Evolutionary conservation across 2,113 vertebrate species (phyloP), one percentile per base, ranked within the genome.

Genomic region (Otolemur garnettii): DNA sequence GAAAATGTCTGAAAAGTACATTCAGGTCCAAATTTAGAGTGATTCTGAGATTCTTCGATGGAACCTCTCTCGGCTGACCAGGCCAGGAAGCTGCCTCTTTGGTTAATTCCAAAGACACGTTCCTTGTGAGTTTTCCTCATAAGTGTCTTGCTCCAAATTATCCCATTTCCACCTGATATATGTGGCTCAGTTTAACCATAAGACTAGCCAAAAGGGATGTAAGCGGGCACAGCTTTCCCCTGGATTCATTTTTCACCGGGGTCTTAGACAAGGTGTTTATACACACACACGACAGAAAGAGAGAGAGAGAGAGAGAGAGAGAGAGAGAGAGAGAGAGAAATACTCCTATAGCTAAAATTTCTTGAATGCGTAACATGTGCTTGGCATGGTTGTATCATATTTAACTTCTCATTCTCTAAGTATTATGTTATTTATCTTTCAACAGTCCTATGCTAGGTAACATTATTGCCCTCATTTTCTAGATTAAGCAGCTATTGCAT

Each of bases 1-100:
- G 69, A 93, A 14, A 85, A 69, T 13, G 83, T 86, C 75, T 81
- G 57, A 96, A 96, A 94, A 87, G 88, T 50, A 96, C 45, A 97
- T 93, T 87, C 2, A 66, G 53, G 7, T 45, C 50, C 80, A 95
- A 97, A 96, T 24, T 6, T 17, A 60, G 85, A 88, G 30, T 50
- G 7, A 1, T 0, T 30, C 30, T n/a, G 59, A 60, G 69, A 53
- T 53, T 87, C 33, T 4, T 62, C 72, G 0, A 0, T 15, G 71
- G 59, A 71, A 50, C 60, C 57, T 95, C 28, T 93, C 64, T 64
- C 26, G 50, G 57, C 72, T 85, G 35, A 72, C 38, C 74, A 60
- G 64, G 24, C 28, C 75, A 42, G 69, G 28, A 26, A 91, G 53
- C 71, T 78, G 45, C 35, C 38, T 90, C 55, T 92, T 26, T 55